Percentiles rank a stretch among this genome's conserved stretches.
phyloP scores from a whole-genome alignment of 2,888 invertebrate genomes.

The Himalopsyche kuldschensis region DNA sequence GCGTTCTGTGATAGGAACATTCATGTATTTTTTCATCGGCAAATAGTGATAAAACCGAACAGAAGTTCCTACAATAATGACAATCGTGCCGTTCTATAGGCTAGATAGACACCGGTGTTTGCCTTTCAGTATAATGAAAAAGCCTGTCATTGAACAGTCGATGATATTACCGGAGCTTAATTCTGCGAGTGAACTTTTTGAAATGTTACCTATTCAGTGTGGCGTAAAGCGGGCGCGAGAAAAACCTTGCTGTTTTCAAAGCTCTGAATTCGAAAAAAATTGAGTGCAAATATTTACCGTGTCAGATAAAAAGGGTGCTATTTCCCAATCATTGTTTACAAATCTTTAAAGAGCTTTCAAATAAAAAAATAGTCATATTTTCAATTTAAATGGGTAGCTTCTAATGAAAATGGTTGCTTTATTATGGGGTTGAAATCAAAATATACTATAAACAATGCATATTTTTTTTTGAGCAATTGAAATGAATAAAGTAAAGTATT shows the following conservation, averaged over 20 bases:
- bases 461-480: no score
- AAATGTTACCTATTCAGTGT: neutral
- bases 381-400: no score
- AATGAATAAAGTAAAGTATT: no score
- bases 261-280: neutral
- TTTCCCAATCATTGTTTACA: neutral
- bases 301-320: neutral
- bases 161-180: neutral
- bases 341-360: neutral
- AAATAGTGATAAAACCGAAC: neutral
- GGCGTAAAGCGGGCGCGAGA: neutral
- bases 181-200: neutral
- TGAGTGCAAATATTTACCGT: neutral
- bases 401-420: no score
- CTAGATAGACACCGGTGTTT: neutral
- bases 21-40: neutral
- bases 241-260: neutral
- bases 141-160: slow-evolving; percentile 2
- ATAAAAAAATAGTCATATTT: neutral
- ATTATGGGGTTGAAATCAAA: no score
- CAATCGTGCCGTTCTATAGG: neutral
- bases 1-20: neutral
- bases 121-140: slow-evolving; percentile 18
- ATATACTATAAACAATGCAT: no score
- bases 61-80: neutral